phyloP scores from a whole-genome alignment of 1,140 invertebrate species.

The Acyrthosiphon pisum region DNA sequence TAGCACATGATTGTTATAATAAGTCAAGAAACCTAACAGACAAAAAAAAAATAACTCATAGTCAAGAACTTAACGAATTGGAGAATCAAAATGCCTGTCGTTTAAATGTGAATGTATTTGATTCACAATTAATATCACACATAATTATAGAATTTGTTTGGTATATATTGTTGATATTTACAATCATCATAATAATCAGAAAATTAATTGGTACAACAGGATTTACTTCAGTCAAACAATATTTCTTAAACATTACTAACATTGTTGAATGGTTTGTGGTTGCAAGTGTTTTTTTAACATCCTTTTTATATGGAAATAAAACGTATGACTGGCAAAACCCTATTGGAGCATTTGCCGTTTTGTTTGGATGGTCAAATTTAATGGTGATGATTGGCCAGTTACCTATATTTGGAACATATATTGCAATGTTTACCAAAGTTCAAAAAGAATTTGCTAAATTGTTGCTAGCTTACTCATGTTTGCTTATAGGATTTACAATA shows the following conservation, averaged over 20 bases:
- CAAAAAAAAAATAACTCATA: slow-evolving; percentile 60
- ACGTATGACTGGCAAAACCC: slow-evolving; percentile 83
- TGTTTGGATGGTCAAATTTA: slow-evolving; percentile 84
- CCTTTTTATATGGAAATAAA: slow-evolving; percentile 76
- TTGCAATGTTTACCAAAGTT: slow-evolving; percentile 85
- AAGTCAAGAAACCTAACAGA: slow-evolving; percentile 67
- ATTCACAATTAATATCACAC: slow-evolving; percentile 74
- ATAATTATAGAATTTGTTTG: slow-evolving; percentile 79
- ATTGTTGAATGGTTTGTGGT: slow-evolving; percentile 86
- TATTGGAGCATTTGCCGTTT: slow-evolving; percentile 80
- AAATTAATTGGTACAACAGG: slow-evolving; percentile 79
- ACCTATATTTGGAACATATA: slow-evolving; percentile 84
- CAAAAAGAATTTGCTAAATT: slow-evolving; percentile 85
- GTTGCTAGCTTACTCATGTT: slow-evolving; percentile 81
- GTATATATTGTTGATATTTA: slow-evolving; percentile 77
- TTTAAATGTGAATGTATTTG: slow-evolving; percentile 79
- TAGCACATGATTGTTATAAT: slow-evolving; percentile 82
- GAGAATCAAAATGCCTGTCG: slow-evolving; percentile 20
- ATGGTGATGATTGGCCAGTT: slow-evolving; percentile 88
- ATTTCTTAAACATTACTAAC: slow-evolving; percentile 82
- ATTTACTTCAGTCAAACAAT: slow-evolving; percentile 77
- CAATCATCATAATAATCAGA: slow-evolving; percentile 76
- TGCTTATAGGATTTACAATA: slow-evolving; percentile 83
- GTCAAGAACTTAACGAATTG: background rate
- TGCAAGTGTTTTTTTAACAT: slow-evolving; percentile 80